Evolutionary conservation across 2,888 invertebrate species (phyloP).

Genomic region (Chrysodeixis includens): DNA sequence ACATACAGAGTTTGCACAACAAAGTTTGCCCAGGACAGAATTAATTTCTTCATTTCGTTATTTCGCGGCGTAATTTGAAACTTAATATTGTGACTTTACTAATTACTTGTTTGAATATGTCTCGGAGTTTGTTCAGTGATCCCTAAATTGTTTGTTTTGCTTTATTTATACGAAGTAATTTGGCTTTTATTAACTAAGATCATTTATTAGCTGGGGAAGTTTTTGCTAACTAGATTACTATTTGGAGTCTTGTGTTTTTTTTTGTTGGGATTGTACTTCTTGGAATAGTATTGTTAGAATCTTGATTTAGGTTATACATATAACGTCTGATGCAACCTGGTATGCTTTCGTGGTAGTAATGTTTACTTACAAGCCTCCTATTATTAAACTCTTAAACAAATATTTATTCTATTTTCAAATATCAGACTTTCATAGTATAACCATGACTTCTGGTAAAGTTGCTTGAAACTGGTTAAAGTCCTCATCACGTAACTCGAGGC

Average conservation of each 20-base stretch:
- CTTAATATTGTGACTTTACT: conserved; percentile 41
- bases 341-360: too few species aligned
- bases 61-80: conserved; percentile 41
- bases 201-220: neutral
- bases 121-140: conserved; percentile 15
- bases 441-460: too few species aligned
- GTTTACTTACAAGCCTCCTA: too few species aligned
- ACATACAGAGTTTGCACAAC: conserved; percentile 31
- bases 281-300: too few species aligned
- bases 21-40: conserved; percentile 57
- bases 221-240: neutral
- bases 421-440: too few species aligned
- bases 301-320: too few species aligned
- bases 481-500: too few species aligned
- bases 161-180: conserved; percentile 21
- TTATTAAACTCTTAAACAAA: too few species aligned
- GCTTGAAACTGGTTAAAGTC: too few species aligned
- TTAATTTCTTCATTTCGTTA: conserved; percentile 57
- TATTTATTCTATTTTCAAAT: too few species aligned
- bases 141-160: conserved; percentile 16
- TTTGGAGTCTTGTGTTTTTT: neutral
- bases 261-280: too few species aligned
- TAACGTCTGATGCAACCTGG: too few species aligned
- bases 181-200: neutral
- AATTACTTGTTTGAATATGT: conserved; percentile 37